Percentiles rank a stretch among this genome's conserved stretches.
phyloP scores from a whole-genome alignment of 1,140 invertebrate species.

The Paraescarpia echinospica region DNA sequence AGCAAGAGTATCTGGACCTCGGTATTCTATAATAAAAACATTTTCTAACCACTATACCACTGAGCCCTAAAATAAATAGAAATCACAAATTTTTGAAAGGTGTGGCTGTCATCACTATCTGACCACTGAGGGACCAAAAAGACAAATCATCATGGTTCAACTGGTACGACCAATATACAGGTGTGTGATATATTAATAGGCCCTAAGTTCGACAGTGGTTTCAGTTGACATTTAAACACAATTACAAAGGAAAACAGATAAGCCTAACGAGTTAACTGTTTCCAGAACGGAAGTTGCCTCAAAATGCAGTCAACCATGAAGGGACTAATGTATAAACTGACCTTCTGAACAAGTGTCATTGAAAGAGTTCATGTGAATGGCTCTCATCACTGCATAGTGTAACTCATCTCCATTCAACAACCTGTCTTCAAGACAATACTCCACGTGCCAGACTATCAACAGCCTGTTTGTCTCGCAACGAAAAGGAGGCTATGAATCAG shows the following conservation, averaged over 20 bases:
- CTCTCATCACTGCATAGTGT: not conserved
- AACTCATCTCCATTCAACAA: not conserved
- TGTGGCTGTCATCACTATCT: not conserved
- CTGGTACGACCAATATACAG: not conserved
- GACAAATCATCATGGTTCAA: not conserved
- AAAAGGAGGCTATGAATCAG: not conserved
- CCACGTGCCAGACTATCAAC: not conserved
- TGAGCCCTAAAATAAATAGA: no score
- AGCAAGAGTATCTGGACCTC: no score
- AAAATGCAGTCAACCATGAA: not conserved
- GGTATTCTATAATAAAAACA: no score
- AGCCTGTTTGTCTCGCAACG: not conserved
- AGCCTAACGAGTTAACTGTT: not conserved
- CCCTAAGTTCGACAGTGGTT: not conserved
- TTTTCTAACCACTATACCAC: no score
- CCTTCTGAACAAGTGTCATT: not conserved
- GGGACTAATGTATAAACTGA: not conserved
- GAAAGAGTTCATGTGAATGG: not conserved
- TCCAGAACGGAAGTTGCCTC: not conserved
- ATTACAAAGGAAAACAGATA: not conserved
- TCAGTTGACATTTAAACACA: not conserved
- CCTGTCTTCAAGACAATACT: not conserved
- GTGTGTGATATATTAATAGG: not conserved
- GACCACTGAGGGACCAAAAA: not conserved
- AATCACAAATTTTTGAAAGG: no score